Conservation (phyloP, 2,797 vertebrate genomes). For the Argyrosomus regius region DNA sequence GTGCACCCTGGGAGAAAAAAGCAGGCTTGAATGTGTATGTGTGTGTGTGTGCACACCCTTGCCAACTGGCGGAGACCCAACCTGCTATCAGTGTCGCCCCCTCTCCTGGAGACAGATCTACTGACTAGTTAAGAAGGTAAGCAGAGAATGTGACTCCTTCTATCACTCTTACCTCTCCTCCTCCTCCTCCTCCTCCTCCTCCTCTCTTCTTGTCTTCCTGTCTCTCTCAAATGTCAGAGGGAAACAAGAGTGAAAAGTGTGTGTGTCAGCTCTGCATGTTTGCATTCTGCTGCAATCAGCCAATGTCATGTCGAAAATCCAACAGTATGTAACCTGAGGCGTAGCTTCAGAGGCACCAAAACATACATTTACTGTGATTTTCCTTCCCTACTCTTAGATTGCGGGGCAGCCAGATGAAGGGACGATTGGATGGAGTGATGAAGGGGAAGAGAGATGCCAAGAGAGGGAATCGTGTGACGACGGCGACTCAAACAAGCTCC, state of each 20-base stretch:
- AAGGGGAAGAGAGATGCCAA: constrained; percentile 57
- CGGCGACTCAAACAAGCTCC: constrained; percentile 67
- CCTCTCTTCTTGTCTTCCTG: constrained; percentile 39
- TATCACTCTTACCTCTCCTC: constrained; percentile 11
- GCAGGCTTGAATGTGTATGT: constrained; percentile 22
- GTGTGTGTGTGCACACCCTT: constrained; percentile 20
- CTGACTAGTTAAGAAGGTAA: constrained; percentile 63
- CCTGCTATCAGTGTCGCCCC: constrained; percentile 65
- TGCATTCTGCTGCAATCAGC: constrained; percentile 10
- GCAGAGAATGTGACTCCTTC: constrained; percentile 55
- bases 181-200: constrained; percentile 15
- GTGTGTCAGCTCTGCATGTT: background rate
- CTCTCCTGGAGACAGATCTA: constrained; percentile 62
- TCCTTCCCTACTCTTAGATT: constrained; percentile 36
- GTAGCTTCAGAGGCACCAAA: constrained; percentile 24
- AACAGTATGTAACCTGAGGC: constrained; percentile 35
- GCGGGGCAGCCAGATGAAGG: constrained; percentile 68
- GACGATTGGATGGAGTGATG: constrained; percentile 55
- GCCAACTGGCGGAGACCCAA: constrained; percentile 68
- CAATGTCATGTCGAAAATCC: constrained; percentile 17
- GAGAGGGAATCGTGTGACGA: constrained; percentile 60
- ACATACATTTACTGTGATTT: constrained; percentile 46
- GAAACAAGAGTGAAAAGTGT: constrained; percentile 22
- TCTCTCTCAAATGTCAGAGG: constrained; percentile 57
- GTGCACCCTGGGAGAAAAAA: constrained; percentile 41